A percentile compares a stretch with the other conserved stretches of the same genome.
Conservation (phyloP, 2,888 invertebrate genomes). For the Gasteruption jaculator region DNA sequence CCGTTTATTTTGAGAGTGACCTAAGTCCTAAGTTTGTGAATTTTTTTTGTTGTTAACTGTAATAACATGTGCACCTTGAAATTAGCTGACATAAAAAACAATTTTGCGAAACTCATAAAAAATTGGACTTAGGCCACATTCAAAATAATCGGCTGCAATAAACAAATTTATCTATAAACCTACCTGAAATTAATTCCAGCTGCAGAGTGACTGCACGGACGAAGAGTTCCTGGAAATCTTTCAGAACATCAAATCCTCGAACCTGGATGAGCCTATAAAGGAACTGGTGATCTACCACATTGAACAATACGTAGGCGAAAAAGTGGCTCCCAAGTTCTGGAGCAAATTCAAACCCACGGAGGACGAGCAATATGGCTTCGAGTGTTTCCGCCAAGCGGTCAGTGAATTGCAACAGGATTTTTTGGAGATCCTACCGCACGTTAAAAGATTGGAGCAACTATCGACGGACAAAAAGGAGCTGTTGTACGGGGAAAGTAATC, state of each 20-base stretch:
- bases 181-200: slow-evolving; percentile 18
- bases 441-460: slow-evolving; percentile 58
- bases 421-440: slow-evolving; percentile 55
- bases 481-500: no score
- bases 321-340: slow-evolving; percentile 65
- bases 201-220: slow-evolving; percentile 37
- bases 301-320: slow-evolving; percentile 60
- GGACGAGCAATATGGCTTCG: slow-evolving; percentile 60
- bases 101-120: no score
- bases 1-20: slow-evolving; percentile 5
- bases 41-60: no score
- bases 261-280: slow-evolving; percentile 45
- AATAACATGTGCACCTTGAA: no score
- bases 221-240: slow-evolving; percentile 44
- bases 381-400: slow-evolving; percentile 65
- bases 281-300: slow-evolving; percentile 53
- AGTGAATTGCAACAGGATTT: slow-evolving; percentile 60
- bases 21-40: no score
- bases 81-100: no score
- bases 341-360: slow-evolving; percentile 57
- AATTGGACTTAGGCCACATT: no score
- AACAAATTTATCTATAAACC: no score
- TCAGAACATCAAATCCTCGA: slow-evolving; percentile 39
- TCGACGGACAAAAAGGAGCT: slow-evolving; percentile 24
- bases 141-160: no score